Evolutionary conservation across 1,140 invertebrate genomes (phyloP).

Genomic region (Muscidifurax raptorellus): DNA sequence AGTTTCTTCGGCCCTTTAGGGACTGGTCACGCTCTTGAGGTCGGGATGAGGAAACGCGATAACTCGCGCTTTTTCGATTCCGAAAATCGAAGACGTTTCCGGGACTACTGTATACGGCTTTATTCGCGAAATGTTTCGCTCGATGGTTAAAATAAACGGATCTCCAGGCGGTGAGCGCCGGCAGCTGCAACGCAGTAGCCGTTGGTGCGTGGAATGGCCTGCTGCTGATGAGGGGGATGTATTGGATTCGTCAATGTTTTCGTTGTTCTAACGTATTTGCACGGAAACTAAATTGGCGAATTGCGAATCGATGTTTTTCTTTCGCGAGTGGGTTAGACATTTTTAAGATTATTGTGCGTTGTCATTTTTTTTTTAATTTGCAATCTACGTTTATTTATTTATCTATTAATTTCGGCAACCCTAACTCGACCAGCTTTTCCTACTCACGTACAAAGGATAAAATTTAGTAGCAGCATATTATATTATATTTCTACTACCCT

Average conservation of each 20-base stretch:
- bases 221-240: background rate
- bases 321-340: too few species aligned
- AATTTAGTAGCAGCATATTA: too few species aligned
- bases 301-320: background rate
- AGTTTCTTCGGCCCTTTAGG: background rate
- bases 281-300: background rate
- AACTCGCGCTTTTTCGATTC: constrained; percentile 17
- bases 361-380: too few species aligned
- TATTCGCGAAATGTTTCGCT: background rate
- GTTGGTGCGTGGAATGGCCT: background rate
- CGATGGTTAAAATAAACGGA: background rate
- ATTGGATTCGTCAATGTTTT: background rate
- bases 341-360: background rate
- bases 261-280: background rate
- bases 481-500: too few species aligned
- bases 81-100: background rate
- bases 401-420: too few species aligned
- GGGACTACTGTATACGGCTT: background rate
- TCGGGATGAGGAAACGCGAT: background rate
- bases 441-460: too few species aligned
- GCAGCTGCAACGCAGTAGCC: background rate
- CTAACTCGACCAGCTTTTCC: too few species aligned
- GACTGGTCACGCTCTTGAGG: background rate
- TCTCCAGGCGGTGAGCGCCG: background rate
- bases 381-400: too few species aligned